A percentile compares a stretch with the other conserved stretches of the same genome.
Conservation (phyloP, 2,113 vertebrate species). For the Alethe castanea region DNA sequence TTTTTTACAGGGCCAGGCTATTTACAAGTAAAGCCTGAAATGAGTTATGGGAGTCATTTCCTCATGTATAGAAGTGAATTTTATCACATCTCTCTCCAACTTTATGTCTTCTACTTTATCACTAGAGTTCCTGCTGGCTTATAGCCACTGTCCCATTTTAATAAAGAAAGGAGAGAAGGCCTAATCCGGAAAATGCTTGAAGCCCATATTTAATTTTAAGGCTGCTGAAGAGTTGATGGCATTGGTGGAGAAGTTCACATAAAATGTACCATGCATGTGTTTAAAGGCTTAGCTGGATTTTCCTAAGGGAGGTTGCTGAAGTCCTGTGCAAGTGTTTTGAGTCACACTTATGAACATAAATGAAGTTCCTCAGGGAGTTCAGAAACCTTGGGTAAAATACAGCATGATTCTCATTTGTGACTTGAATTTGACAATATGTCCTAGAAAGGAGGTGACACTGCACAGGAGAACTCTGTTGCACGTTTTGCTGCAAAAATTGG, state of each 20-base stretch:
- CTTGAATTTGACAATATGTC: not conserved
- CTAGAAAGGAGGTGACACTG: not conserved
- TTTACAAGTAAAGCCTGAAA: slow-evolving; percentile 55
- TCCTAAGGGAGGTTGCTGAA: not conserved
- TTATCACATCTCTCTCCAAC: slow-evolving; percentile 56
- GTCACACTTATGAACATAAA: not conserved
- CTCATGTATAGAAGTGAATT: slow-evolving; percentile 53
- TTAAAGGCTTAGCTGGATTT: not conserved
- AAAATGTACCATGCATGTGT: not conserved
- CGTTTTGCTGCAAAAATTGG: not conserved
- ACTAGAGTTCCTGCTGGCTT: slow-evolving; percentile 49
- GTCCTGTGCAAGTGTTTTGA: not conserved
- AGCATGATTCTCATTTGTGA: not conserved
- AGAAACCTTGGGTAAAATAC: not conserved
- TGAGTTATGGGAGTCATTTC: slow-evolving; percentile 62
- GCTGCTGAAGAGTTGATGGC: slow-evolving; percentile 9
- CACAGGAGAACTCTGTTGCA: not conserved
- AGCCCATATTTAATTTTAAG: slow-evolving; percentile 34
- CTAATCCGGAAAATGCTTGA: slow-evolving; percentile 9
- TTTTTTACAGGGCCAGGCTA: slow-evolving; percentile 23
- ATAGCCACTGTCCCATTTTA: slow-evolving; percentile 49
- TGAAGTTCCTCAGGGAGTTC: not conserved
- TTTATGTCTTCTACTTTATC: slow-evolving; percentile 65
- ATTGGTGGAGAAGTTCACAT: not conserved
- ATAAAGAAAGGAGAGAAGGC: slow-evolving; percentile 41